phyloP scores from a whole-genome alignment of 2,113 vertebrate genomes.

The Panthera leo region DNA sequence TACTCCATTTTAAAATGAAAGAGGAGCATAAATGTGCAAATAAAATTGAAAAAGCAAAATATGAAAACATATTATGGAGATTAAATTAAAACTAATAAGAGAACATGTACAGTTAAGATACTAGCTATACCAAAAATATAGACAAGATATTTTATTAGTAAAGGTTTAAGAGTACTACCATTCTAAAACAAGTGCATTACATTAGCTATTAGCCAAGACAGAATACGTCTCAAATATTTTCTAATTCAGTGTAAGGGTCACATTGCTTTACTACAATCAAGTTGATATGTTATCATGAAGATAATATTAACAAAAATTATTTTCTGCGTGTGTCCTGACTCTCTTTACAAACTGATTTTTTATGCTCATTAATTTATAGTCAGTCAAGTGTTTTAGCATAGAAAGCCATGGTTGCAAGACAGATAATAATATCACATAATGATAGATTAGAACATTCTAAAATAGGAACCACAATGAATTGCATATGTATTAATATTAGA shows the following conservation, averaged over 20 bases:
- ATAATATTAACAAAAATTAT: constrained; percentile 41
- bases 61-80: background rate
- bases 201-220: background rate
- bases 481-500: background rate
- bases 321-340: constrained; percentile 8
- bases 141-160: background rate
- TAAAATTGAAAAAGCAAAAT: background rate
- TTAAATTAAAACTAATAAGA: background rate
- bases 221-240: background rate
- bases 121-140: background rate
- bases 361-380: constrained; percentile 13
- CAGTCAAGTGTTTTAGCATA: background rate
- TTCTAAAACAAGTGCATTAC: background rate
- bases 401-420: background rate
- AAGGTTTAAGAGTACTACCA: background rate
- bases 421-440: constrained; percentile 30
- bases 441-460: constrained; percentile 33
- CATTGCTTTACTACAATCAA: constrained; percentile 16
- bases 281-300: constrained; percentile 27
- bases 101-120: background rate
- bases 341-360: constrained; percentile 34
- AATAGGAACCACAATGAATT: constrained; percentile 28
- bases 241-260: background rate
- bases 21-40: background rate
- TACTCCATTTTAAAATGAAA: background rate